These are phyloP conservation scores for Capreolus pygargus DNA, from an alignment of 2,113 vertebrate genomes.

Conservation along the genomic window DNA sequence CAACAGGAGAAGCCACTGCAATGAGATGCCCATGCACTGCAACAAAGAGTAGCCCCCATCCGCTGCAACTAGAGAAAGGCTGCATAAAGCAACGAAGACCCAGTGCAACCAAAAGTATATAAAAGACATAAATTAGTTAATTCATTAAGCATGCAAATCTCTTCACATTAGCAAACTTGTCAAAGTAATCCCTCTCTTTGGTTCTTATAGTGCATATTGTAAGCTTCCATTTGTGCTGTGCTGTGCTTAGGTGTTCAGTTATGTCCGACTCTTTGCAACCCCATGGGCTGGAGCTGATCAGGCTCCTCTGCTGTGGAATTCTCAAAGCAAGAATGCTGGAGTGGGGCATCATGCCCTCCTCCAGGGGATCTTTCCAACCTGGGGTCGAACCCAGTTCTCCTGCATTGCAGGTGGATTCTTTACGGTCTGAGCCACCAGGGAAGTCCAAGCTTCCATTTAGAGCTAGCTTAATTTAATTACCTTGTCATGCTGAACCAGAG, in stretches of 20 bases:
- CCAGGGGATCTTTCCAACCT: neutral
- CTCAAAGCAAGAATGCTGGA: neutral
- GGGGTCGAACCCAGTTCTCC: neutral
- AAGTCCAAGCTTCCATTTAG: neutral
- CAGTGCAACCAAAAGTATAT: neutral
- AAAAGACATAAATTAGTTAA: neutral
- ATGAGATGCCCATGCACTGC: neutral
- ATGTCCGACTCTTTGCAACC: neutral
- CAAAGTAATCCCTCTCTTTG: neutral
- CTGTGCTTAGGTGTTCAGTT: neutral
- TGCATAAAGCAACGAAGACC: neutral
- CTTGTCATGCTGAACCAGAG: neutral
- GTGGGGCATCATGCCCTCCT: neutral
- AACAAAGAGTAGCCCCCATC: neutral
- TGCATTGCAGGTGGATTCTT: rapidly evolving
- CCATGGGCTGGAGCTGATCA: neutral
- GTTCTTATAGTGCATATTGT: neutral
- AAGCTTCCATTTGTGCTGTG: neutral
- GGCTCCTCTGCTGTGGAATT: neutral
- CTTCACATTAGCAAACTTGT: neutral
- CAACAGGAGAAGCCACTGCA: neutral
- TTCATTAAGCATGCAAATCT: neutral
- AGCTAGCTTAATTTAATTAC: neutral
- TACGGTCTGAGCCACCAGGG: neutral
- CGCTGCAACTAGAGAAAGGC: neutral